Conservation (phyloP, 2,113 vertebrate genomes). For the Ageneiosus marmoratus region DNA sequence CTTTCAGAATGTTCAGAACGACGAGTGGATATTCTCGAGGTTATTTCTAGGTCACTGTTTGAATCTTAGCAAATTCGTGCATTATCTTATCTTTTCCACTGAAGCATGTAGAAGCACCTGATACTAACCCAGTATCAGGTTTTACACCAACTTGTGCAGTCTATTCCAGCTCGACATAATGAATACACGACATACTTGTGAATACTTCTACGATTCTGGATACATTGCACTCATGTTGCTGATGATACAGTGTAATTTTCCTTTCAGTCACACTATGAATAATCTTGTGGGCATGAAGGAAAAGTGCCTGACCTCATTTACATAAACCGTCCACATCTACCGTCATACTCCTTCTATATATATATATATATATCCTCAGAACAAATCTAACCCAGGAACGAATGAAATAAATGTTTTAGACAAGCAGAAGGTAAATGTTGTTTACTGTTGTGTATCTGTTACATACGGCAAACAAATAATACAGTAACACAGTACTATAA, state of each 20-base stretch:
- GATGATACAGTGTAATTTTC: not conserved
- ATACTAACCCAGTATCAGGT: not conserved
- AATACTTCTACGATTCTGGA: not conserved
- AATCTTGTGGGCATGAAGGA: not conserved
- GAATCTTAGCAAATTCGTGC: not conserved
- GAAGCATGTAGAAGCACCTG: not conserved
- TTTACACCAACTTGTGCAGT: not conserved
- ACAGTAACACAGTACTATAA: slow-evolving; percentile 62
- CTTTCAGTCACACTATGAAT: not conserved
- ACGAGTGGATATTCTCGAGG: not conserved
- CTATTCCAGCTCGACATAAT: not conserved
- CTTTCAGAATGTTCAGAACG: not conserved
- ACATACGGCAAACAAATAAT: slow-evolving; percentile 64
- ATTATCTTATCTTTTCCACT: not conserved
- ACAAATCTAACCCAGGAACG: not conserved
- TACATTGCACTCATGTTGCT: not conserved
- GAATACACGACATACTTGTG: not conserved
- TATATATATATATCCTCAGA: no score
- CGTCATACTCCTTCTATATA: no score
- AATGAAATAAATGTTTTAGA: slow-evolving; percentile 52
- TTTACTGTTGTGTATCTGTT: slow-evolving; percentile 64
- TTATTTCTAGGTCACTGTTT: not conserved
- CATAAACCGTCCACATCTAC: no score
- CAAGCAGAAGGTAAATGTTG: slow-evolving; percentile 60
- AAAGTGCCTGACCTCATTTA: no score